phyloP scores from a whole-genome alignment of 2,888 invertebrate genomes.

The Chrysolina haemoptera region DNA sequence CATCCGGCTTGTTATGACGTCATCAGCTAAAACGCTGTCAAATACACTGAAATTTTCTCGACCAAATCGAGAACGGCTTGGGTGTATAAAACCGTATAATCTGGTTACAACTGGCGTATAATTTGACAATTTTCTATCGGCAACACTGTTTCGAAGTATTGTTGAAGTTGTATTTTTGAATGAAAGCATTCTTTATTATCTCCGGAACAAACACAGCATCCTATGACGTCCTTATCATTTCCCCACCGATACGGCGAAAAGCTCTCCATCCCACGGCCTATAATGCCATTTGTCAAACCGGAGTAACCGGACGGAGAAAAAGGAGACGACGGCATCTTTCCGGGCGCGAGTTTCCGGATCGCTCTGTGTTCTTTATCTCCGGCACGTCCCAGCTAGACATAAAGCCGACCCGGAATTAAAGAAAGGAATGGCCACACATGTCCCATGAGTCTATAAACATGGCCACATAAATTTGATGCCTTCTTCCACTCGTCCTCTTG shows the following conservation, averaged over 20 bases:
- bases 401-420: slow-evolving; percentile 69
- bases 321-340: slow-evolving; percentile 5
- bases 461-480: slow-evolving; percentile 71
- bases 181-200: too few species aligned
- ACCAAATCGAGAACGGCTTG: too few species aligned
- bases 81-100: too few species aligned
- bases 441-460: slow-evolving; percentile 71
- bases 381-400: slow-evolving; percentile 69
- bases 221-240: neutral
- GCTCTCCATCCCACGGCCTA: neutral
- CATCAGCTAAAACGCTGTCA: too few species aligned
- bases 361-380: slow-evolving; percentile 62
- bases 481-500: slow-evolving; percentile 65
- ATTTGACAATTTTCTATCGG: too few species aligned
- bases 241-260: neutral
- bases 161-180: too few species aligned
- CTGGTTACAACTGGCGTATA: too few species aligned
- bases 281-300: slow-evolving; percentile 14
- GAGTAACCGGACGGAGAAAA: slow-evolving; percentile 20
- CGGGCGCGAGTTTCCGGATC: slow-evolving; percentile 43
- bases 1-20: too few species aligned
- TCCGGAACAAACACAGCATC: too few species aligned
- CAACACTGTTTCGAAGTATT: too few species aligned
- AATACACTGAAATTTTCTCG: too few species aligned
- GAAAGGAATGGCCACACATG: slow-evolving; percentile 70